Percentiles rank a stretch among this genome's conserved stretches.
Conservation (phyloP, 1,140 invertebrate genomes). For the Drosophila grimshawi region DNA sequence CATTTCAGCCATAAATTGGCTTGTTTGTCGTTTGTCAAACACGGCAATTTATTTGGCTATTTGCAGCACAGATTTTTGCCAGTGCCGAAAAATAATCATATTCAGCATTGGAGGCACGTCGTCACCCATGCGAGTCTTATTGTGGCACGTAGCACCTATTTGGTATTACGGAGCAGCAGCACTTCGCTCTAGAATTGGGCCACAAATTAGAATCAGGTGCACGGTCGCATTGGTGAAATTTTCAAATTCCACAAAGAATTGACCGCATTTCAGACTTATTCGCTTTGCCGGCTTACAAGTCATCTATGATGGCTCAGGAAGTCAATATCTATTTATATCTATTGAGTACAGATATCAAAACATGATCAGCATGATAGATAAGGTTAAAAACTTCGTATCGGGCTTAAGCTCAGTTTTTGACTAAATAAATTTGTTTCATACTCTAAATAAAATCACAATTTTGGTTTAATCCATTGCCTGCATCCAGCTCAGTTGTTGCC, state of each 20-base stretch:
- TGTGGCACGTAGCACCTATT: constrained; percentile 58
- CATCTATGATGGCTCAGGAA: constrained; percentile 4
- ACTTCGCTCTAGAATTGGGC: constrained; percentile 55
- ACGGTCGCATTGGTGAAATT: constrained; percentile 70
- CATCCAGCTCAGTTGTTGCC: too few relatives aligned
- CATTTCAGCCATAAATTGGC: constrained; percentile 72
- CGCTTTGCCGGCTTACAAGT: constrained; percentile 2
- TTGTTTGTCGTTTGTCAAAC: constrained; percentile 75
- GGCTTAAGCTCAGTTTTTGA: too few relatives aligned
- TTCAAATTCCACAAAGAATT: constrained; percentile 64
- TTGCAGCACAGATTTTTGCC: constrained; percentile 47
- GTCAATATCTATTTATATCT: not conserved
- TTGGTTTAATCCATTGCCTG: too few relatives aligned
- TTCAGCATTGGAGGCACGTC: constrained; percentile 31
- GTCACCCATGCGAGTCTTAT: constrained; percentile 40
- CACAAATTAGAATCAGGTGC: constrained; percentile 68
- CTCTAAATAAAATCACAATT: too few relatives aligned
- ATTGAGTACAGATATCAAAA: too few relatives aligned
- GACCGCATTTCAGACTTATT: constrained; percentile 68
- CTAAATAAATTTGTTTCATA: too few relatives aligned
- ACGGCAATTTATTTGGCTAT: constrained; percentile 72
- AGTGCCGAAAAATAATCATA: constrained; percentile 22
- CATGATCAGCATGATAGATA: too few relatives aligned
- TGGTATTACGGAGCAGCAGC: constrained; percentile 70
- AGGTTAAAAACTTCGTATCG: too few relatives aligned